Conservation (phyloP, 2,888 invertebrate genomes). For the Myopa testacea region DNA sequence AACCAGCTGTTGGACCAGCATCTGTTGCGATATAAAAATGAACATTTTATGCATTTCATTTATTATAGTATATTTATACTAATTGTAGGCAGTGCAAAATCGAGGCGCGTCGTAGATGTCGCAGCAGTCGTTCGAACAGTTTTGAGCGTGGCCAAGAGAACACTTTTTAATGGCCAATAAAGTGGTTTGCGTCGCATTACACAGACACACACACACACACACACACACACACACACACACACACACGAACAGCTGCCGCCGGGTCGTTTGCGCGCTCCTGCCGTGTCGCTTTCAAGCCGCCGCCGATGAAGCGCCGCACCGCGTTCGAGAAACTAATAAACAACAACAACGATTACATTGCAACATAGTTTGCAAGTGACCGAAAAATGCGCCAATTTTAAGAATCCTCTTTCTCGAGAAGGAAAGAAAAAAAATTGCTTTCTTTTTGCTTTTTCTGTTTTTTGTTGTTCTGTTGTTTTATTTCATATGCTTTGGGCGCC, state of each 20-base stretch:
- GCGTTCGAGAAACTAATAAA: neutral
- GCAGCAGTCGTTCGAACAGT: neutral
- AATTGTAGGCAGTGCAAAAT: neutral
- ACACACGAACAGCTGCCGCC: neutral
- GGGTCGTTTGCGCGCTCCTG: neutral
- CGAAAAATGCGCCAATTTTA: constrained; percentile 25
- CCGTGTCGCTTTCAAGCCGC: neutral
- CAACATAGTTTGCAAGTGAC: neutral
- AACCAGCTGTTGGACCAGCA: constrained; percentile 10
- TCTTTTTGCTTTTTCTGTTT: neutral
- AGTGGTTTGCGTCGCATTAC: neutral
- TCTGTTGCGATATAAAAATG: constrained; percentile 32
- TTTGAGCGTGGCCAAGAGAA: constrained; percentile 11
- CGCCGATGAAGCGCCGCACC: neutral
- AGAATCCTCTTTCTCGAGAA: constrained; percentile 7
- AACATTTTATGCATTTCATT: constrained; percentile 10
- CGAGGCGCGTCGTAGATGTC: neutral
- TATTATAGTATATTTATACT: neutral
- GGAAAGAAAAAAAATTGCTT: neutral
- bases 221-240: neutral
- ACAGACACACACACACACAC: neutral
- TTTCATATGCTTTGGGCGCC: constrained; percentile 29
- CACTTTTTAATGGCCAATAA: constrained; percentile 28
- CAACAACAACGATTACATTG: neutral
- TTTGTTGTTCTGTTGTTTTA: constrained; percentile 3